phyloP scores from a whole-genome alignment of 2,113 vertebrate species.

The Nerophis ophidion region DNA sequence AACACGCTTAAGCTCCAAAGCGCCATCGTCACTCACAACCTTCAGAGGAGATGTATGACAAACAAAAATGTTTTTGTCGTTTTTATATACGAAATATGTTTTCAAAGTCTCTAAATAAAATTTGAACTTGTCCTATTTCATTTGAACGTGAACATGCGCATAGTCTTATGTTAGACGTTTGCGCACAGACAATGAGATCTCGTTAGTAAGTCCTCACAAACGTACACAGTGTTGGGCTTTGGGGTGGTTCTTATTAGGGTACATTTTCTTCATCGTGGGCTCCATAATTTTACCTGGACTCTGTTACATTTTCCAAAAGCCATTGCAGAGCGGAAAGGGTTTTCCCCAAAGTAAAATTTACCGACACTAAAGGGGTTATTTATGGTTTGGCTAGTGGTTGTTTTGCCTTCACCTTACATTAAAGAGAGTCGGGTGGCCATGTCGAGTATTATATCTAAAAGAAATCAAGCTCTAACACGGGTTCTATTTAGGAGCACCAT shows the following conservation, averaged over 20 bases:
- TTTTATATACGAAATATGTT: slow-evolving; percentile 5
- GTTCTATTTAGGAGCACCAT: slow-evolving; percentile 3
- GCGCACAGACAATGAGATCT: background rate
- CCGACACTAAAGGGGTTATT: slow-evolving; percentile 29
- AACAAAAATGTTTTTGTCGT: background rate
- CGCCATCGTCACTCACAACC: background rate
- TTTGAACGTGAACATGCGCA: background rate
- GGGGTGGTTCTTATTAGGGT: background rate
- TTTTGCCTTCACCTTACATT: slow-evolving; percentile 19
- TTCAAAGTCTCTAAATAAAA: background rate
- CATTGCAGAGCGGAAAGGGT: slow-evolving; percentile 18
- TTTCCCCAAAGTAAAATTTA: slow-evolving; percentile 25
- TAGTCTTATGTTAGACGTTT: slow-evolving; percentile 3
- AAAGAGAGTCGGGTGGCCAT: background rate
- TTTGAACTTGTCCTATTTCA: background rate
- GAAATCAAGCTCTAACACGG: slow-evolving; percentile 58
- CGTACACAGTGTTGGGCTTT: slow-evolving; percentile 15
- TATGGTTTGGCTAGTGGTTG: slow-evolving; percentile 42
- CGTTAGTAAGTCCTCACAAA: slow-evolving; percentile 6
- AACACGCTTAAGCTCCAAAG: slow-evolving; percentile 6
- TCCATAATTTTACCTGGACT: slow-evolving; percentile 8
- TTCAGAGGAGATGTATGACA: background rate
- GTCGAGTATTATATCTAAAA: slow-evolving; percentile 34
- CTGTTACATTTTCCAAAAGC: slow-evolving; percentile 16
- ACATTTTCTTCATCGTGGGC: slow-evolving; percentile 5